Evolutionary conservation across 2,888 invertebrate species (phyloP).

Genomic region (Dicranocentrus wangi): DNA sequence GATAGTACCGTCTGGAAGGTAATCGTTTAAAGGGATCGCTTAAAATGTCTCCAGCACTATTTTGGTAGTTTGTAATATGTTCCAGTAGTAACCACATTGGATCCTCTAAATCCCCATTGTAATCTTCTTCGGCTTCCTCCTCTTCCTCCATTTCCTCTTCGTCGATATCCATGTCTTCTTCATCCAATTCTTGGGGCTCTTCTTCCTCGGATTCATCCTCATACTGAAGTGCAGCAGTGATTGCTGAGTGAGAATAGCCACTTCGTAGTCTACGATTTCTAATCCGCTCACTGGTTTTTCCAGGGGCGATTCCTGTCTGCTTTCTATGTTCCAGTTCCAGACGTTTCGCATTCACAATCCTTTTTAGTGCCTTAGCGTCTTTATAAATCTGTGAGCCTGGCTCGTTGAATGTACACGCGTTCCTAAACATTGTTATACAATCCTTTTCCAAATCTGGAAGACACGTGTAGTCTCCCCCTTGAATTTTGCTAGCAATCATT

Average conservation of each 20-base stretch:
- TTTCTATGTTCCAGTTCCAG: conserved; percentile 84
- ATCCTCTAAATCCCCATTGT: conserved; percentile 78
- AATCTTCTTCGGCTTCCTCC: conserved; percentile 74
- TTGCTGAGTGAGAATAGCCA: conserved; percentile 78
- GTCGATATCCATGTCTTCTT: conserved; percentile 77
- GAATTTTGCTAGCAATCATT: conserved; percentile 92
- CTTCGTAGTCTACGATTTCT: conserved; percentile 76
- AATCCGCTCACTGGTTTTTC: conserved; percentile 83
- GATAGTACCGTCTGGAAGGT: conserved; percentile 92
- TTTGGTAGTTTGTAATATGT: conserved; percentile 79
- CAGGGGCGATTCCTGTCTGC: conserved; percentile 74
- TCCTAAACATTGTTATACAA: conserved; percentile 90
- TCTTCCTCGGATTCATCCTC: conserved; percentile 78
- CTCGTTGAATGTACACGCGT: conserved; percentile 96
- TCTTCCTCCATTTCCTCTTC: conserved; percentile 78
- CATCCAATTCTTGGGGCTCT: conserved; percentile 73
- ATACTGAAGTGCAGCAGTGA: conserved; percentile 79
- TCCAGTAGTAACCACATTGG: conserved; percentile 94
- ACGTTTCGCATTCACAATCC: conserved; percentile 80
- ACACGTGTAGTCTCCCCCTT: conserved; percentile 82
- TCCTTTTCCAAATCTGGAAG: conserved; percentile 92
- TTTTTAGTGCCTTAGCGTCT: conserved; percentile 91
- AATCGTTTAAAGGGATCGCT: conserved; percentile 95
- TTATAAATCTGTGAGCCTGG: conserved; percentile 97
- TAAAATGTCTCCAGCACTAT: conserved; percentile 81